Base-by-base conservation (phyloP, 2,113 vertebrate genomes). In the Urocynchramus pylzowi region DNA sequence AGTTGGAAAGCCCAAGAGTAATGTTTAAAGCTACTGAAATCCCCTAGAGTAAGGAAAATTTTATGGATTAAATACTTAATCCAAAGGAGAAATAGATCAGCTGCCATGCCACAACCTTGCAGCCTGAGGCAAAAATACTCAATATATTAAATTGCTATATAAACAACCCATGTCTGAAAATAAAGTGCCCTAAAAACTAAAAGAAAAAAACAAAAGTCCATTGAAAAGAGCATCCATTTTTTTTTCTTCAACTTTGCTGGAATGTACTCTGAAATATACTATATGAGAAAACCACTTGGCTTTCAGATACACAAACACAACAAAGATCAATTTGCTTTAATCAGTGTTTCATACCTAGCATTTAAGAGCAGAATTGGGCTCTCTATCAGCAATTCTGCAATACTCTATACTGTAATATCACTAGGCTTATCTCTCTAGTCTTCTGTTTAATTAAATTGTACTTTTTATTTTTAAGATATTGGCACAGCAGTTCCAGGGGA, bases 11-110 rank as follows among this genome's bases (percentile, higher is more conserved):
- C 49, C n/a, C 42, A 77, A 82, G 85, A 94, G 84, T 94, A 89
- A 91, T 71, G 87, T 89, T 92, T 89, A 96, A 93, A 79, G 70
- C 77, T 78, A 82, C 45, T 42, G 33, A 91, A 6, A 9, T 63
- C 74, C 83, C 60, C 95, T 30, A 59, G 91, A 96, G 91, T 92
- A 77, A 90, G 61, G 88, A 84, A 93, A 71, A 41, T 57, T 95
- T 80, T 85, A 87, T 69, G 74, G 83, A 95, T 95, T 97, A 96
- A 97, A 93, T 95, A 89, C 87, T 92, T 96, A 70, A 95, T 93
- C 74, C 2, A 11, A 79, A 94, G 89, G 87, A 96, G 92, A 93
- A 96, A 96, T 90, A 94, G 61, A 95, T 97, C 92, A 94, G 68
- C 93, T 97, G 89, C 90, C 88, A 89, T 80, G 78, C 49, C 90